phyloP scores from a whole-genome alignment of 1,140 invertebrate genomes.

The Meloidogyne exigua region DNA sequence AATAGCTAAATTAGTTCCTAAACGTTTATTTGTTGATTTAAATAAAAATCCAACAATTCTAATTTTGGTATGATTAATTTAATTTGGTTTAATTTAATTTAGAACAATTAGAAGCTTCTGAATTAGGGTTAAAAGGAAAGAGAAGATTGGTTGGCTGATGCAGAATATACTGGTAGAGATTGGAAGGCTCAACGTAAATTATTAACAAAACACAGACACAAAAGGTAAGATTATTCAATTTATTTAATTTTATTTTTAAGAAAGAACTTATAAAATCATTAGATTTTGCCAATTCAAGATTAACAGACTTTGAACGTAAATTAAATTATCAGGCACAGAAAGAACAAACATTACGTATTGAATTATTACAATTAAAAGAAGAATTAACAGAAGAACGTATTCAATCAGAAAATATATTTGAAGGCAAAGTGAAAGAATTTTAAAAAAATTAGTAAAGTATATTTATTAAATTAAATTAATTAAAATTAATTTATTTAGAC shows the following conservation, averaged over 20 bases:
- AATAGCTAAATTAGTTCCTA: conserved; percentile 3
- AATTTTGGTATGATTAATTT: background rate
- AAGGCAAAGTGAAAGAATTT: conserved; percentile 3
- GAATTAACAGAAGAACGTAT: background rate
- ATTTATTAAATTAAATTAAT: background rate
- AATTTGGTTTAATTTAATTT: background rate
- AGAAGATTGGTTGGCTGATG: conserved; percentile 10
- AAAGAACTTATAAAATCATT: conserved; percentile 3
- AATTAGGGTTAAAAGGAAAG: conserved; percentile 11
- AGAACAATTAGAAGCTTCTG: conserved; percentile 3
- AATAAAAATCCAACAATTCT: background rate
- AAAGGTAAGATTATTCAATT: no score
- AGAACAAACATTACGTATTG: background rate
- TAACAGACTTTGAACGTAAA: background rate
- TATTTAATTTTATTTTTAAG: no score
- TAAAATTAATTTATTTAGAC: background rate
- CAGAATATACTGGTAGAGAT: background rate
- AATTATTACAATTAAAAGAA: background rate
- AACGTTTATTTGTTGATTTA: conserved; percentile 18
- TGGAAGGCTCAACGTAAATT: conserved; percentile 21
- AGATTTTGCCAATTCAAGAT: background rate
- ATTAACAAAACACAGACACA: background rate
- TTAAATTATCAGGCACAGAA: background rate
- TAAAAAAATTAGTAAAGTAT: background rate
- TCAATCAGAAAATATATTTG: background rate